phyloP scores from a whole-genome alignment of 2,113 vertebrate genomes.

The Campylomormyrus numenius region DNA sequence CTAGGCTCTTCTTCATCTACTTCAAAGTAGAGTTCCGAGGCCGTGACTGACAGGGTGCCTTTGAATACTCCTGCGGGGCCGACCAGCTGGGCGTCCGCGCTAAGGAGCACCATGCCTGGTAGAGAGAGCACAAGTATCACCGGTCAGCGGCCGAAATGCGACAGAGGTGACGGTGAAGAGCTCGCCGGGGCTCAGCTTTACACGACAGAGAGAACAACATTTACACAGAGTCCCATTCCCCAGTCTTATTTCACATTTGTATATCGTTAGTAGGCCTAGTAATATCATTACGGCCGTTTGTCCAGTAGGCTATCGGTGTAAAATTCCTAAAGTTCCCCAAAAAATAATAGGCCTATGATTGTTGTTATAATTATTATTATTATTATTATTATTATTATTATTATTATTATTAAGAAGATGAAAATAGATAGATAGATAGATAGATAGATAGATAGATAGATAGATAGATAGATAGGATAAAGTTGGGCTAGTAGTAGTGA shows the following conservation, averaged over 20 bases:
- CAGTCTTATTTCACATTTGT: neutral
- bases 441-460: neutral
- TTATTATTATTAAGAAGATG: no score
- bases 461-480: neutral
- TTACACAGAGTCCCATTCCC: neutral
- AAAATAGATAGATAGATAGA: neutral
- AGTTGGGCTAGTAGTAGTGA: neutral
- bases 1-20: constrained; percentile 90
- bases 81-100: constrained; percentile 82
- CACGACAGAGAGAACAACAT: neutral
- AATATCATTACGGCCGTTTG: neutral
- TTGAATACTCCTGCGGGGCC: constrained; percentile 77
- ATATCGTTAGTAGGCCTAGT: neutral
- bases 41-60: constrained; percentile 88
- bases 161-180: neutral
- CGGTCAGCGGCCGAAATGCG: neutral
- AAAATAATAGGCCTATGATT: neutral
- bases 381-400: neutral
- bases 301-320: neutral
- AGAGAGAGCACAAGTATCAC: constrained; percentile 25
- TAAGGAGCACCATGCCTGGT: constrained; percentile 84
- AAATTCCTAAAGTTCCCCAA: neutral
- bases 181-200: neutral
- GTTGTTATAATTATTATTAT: neutral
- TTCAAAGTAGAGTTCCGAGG: constrained; percentile 93